Evolutionary conservation across 2,113 vertebrate species (phyloP), one percentile per base, ranked within the genome.

Genomic region (Epinephelus lanceolatus): DNA sequence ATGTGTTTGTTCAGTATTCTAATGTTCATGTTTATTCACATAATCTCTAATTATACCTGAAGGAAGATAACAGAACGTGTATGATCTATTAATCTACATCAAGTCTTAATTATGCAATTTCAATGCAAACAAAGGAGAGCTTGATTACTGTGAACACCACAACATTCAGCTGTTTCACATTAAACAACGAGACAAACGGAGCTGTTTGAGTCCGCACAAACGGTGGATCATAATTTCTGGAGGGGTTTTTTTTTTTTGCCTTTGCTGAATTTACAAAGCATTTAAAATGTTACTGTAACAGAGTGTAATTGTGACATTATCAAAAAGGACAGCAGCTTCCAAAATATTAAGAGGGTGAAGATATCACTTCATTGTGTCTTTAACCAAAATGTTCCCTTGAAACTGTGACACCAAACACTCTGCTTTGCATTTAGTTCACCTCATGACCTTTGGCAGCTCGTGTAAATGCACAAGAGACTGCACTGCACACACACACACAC

Each of bases 71-170:
- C 25, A 57, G 47, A 45, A 70, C 45, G 15, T 21, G 27, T 12
- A 19, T 47, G 33, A 47, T 76, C n/a, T 33, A 69, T 56, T 33
- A 33, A 70, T 68, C n/a, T 13, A 53, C 55, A 75, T 53, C 2
- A 59, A 55, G 23, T 60, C 42, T 59, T 59, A 71, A 73, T 49
- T 19, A 40, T 30, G 15, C 1, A 14, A 13, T 18, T 71, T 45
- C 3, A 49, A 49, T 23, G 13, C 33, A 72, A 76, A 77, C 53
- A 62, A 21, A 37, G 60, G 60, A 27, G 37, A 10, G 45, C 15
- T 45, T n/a, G 14, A 81, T 60, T 8, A 37, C 14, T 60, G 19
- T 49, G 14, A 60, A 15, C 15, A 55, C 5, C 13, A 55, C 51
- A 49, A 19, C 51, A 25, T 57, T 37, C 4, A 65, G 13, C 49